Percentiles rank a stretch among this genome's conserved stretches.
Evolutionary conservation across 1,140 invertebrate genomes (phyloP).

Genomic region (Plodia interpunctella): DNA sequence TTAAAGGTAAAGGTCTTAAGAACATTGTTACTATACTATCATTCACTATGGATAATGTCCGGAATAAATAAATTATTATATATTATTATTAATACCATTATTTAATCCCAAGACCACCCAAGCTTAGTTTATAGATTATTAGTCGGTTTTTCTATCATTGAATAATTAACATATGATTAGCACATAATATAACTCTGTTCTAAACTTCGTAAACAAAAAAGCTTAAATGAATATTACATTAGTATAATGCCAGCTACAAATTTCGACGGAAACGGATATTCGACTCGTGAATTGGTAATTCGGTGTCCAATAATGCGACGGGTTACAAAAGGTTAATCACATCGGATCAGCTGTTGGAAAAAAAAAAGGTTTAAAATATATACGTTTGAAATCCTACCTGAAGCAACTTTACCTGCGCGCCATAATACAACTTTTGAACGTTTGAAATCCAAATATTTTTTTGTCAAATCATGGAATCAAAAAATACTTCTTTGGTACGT

Average conservation of each 20-base stretch:
- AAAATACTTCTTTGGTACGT: too few relatives aligned
- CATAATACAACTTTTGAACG: neutral
- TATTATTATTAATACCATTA: too few relatives aligned
- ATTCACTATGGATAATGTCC: too few relatives aligned
- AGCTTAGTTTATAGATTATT: too few relatives aligned
- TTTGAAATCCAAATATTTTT: neutral
- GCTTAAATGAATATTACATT: neutral
- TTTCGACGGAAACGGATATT: slow-evolving; percentile 37
- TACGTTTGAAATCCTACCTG: neutral
- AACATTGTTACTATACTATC: too few relatives aligned
- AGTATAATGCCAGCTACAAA: slow-evolving; percentile 12
- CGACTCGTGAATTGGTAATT: slow-evolving; percentile 26
- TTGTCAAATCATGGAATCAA: too few relatives aligned
- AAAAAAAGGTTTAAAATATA: neutral
- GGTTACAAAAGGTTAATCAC: slow-evolving; percentile 4
- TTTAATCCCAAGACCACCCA: too few relatives aligned
- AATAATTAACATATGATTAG: too few relatives aligned
- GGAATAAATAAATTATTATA: too few relatives aligned
- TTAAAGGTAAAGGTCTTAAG: too few relatives aligned
- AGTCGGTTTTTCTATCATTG: too few relatives aligned
- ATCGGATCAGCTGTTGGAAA: neutral
- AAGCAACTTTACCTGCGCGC: neutral
- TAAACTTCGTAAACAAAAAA: neutral
- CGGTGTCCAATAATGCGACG: neutral
- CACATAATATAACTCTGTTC: neutral